Evolutionary conservation across 2,113 vertebrate species (phyloP), one percentile per base, ranked within the genome.

Genomic region (Dasyprocta punctata): DNA sequence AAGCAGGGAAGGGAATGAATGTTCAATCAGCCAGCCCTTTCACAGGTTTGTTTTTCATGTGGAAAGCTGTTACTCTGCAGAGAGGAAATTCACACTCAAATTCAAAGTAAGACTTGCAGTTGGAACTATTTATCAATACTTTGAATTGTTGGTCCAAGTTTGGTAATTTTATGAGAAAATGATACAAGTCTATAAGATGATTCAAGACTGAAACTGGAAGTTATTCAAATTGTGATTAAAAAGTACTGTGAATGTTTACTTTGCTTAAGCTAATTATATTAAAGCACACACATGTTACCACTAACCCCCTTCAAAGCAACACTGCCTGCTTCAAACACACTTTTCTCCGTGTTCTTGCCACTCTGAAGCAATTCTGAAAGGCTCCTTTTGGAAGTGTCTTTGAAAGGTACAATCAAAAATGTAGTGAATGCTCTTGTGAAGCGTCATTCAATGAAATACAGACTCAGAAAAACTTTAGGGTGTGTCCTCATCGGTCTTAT

Each of bases 21-120:
- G 86, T 80, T 96, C 89, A 95, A 91, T 58, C 56, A 71, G 38
- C 73, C 19, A 10, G 69, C 49, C 65, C 36, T 91, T 91, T 88
- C 81, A 71, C 10, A 1, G 58, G 8, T 85, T 81, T 17, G 1
- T 86, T 92, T 95, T 93, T 86, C 84, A 90, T 60, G 82, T 38
- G 52, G 69, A 58, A 95, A 69, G 58, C 26, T 33, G 49, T 36
- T 6, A 47, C 38, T 95, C 44, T 49, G 49, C 28, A 56, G 30
- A 97, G 28, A 90, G 41, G n/a, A 97, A 87, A 96, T 56, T 85
- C 80, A 94, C 56, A 77, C 20, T 82, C 20, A 13, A 44, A 80
- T 54, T 92, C 58, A 81, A 96, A 90, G 77, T 49, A 17, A 92
- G 58, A 61, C 83, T 38, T 63, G 56, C 54, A 52, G 36, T 20